Evolutionary conservation across 2,113 vertebrate genomes (phyloP), one percentile per base, ranked within the genome.

Genomic region (Nipponia nippon): DNA sequence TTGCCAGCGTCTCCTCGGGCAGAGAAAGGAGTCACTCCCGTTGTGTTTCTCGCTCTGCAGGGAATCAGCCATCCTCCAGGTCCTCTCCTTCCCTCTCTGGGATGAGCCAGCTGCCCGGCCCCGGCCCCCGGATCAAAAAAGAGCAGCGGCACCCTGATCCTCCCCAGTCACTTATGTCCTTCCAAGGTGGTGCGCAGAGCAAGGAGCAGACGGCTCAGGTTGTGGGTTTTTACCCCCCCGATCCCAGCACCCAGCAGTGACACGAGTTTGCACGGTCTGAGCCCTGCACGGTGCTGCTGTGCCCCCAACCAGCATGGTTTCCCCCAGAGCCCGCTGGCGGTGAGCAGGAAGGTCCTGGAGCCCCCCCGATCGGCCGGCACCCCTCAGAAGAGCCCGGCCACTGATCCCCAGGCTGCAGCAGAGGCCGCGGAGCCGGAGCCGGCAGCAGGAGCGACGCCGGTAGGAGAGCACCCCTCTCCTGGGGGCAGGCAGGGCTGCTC

Each of bases 281-380:
- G 72, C 72, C 87, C 19, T 0, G 0, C 2, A 0, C 0, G 13
- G 7, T 38, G 10, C 15, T 5, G 11, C 15, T 1, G 0, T 44
- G 86, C 13, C 38, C 42, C 49, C 73, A 13, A 93, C 66, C 8
- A 1, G 1, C 0, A 1, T 36, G 72, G 6, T 62, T 58, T 15
- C 50, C 55, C 46, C 3, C 91, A 97, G 96, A 25, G 5, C 5
- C 6, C 2, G 1, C 71, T 15, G 0, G 47, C 0, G 3, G n/a
- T 0, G 6, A 40, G 6, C 1, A 2, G 5, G 19, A 2, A 42
- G 9, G 55, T 16, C 7, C 55, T 1, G 4, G 30, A 81, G 50
- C 9, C 22, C 30, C 80, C 71, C 7, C 0, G 1, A 2, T 4
- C 0, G 0, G 34, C 30, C 1, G 2, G 26, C 27, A 34, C 27